Base-by-base conservation (phyloP, 2,797 vertebrate species). In the Syngnathus acus region DNA sequence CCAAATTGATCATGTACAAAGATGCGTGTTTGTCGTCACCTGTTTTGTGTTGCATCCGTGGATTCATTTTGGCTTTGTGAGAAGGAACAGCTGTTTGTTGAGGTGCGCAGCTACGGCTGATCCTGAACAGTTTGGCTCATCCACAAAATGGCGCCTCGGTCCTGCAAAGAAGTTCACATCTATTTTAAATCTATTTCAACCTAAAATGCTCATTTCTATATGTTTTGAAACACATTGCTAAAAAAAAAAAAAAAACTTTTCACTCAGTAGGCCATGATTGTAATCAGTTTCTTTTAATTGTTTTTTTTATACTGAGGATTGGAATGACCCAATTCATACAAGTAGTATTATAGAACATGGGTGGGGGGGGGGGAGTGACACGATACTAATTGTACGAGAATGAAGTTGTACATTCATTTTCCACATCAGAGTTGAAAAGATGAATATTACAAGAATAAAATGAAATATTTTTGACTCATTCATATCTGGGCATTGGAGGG, bases 11-110 rank as follows among this genome's bases (percentile, higher is more conserved):
- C 26, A 3, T 32, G 26, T 26, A 26, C 26, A 26, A 26, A 26
- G 26, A 26, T 53, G 50, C 19, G 50, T n/a, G 17, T 16, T 9
- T 9, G 19, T 26, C 9, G 14, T 32, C 26, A 42, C 19, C n/a
- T 23, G 5, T 43, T 23, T 14, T 6, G n/a, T 13, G 4, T 59
- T 17, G 32, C 13, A 5, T 48, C 21, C 38, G 43, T 53, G 21
- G 37, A 43, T 58, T 16, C 37, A 32, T 59, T 68, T 9, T 9
- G 23, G 16, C 42, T 60, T 21, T 39, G 58, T 69, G 71, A 81
- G 69, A 48, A 71, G 59, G 76, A 76, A 59, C 77, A 76, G 77
- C 78, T 70, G 74, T 37, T 59, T 70, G 32, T 59, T 17, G 57
- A 70, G 67, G 55, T 74, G 68, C 68, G 38, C 62, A 72, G 68